Evolutionary conservation across 2,797 vertebrate genomes (phyloP), one percentile per base, ranked within the genome.

Genomic region (Pseudochirops cupreus): DNA sequence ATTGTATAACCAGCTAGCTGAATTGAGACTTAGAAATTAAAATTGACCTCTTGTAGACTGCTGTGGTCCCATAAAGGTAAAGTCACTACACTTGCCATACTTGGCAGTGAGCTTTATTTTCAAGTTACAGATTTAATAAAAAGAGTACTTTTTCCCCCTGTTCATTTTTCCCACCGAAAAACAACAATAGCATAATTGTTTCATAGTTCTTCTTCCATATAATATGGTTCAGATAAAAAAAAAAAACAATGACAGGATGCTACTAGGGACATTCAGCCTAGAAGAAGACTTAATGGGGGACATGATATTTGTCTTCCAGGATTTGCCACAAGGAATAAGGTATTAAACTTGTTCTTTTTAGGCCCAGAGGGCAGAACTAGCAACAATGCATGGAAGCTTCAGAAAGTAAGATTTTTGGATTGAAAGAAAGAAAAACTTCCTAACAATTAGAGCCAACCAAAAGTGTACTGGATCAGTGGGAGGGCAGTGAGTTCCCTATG

Each of bases 1-100:
- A 24, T 94, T 96, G 92, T 91, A 91, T 1, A 18, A 96, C 91
- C 82, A 0, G 92, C 74, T 94, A 96, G 93, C 94, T 96, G 96
- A 98, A 93, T 96, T 97, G 95, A 5, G 28, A 92, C 67, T 95
- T 95, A 90, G 97, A 95, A 97, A 97, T 96, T 95, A 98, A 94
- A 96, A 55, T 91, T 91, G 50, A 59, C 96, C 90, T 93, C 74
- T 91, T 52, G 10, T 52, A 96, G 97, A 67, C 56, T 55, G 67
- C 62, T 90, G 90, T 46, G 18, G 39, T 97, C 95, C 87, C 94
- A 94, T 9, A 53, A 97, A 98, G 96, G 96, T 94, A 97, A 98
- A 98, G 95, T 94, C 57, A 93, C 93, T 21, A 39, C 54, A 1
- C 1, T 55, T 93, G 93, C 91, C 95, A 46, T 0, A 0, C 58